These are phyloP conservation scores for Pleuronectes platessa DNA, from an alignment of 2,113 vertebrate genomes.

Conservation along the genomic window DNA sequence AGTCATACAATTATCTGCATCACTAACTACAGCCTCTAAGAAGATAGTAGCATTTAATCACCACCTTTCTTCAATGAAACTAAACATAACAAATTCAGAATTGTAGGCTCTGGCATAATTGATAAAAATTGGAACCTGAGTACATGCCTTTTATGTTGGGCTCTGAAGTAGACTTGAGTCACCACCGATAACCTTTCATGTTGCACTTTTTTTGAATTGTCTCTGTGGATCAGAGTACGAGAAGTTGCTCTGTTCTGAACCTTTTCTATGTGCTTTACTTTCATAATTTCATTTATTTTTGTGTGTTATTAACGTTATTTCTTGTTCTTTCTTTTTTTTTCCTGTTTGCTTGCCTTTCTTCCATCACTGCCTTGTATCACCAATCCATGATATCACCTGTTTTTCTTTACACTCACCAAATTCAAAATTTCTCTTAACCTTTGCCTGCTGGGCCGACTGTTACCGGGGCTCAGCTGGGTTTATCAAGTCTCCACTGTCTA, in stretches of 20 bases:
- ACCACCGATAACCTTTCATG: slow-evolving; percentile 20
- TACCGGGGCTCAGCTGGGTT: slow-evolving; percentile 85
- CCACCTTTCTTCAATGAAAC: background rate
- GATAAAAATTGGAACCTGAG: too few species aligned
- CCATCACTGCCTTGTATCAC: slow-evolving; percentile 57
- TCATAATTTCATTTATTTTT: slow-evolving; percentile 66
- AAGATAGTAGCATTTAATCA: background rate
- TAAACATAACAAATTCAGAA: too few species aligned
- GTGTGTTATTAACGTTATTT: slow-evolving; percentile 69
- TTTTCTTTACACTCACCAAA: slow-evolving; percentile 40
- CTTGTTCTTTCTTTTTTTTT: slow-evolving; percentile 69
- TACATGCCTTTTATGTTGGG: background rate
- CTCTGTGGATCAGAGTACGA: slow-evolving; percentile 35
- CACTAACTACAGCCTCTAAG: background rate
- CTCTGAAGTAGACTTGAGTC: background rate
- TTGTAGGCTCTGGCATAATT: too few species aligned
- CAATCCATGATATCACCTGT: slow-evolving; percentile 55
- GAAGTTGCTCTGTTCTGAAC: slow-evolving; percentile 39
- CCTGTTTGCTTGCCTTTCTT: slow-evolving; percentile 58
- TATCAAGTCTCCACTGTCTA: slow-evolving; percentile 89
- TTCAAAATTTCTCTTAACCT: slow-evolving; percentile 14
- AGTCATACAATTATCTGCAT: background rate
- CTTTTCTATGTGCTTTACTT: slow-evolving; percentile 49
- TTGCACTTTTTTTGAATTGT: slow-evolving; percentile 25
- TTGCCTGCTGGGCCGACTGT: slow-evolving; percentile 34